Conservation (phyloP, 2,888 invertebrate genomes). For the Diarsia mendica region DNA sequence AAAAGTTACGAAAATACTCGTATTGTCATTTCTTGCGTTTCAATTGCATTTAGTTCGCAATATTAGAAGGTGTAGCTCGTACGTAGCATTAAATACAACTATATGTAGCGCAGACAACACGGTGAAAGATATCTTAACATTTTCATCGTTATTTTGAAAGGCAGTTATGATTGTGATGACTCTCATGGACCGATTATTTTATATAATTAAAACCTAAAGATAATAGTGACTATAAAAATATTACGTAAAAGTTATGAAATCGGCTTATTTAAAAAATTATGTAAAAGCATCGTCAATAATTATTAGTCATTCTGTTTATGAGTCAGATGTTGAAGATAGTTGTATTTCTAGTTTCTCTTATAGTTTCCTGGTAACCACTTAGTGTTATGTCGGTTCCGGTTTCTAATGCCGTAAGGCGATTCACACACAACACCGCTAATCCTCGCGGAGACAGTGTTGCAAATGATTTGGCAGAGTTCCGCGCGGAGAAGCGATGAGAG, state of each 20-base stretch:
- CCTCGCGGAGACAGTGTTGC: background rate
- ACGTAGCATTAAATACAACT: background rate
- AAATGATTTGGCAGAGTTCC: background rate
- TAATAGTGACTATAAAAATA: background rate
- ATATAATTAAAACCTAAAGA: background rate
- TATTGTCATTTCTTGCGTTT: background rate
- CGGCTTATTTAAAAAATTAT: background rate
- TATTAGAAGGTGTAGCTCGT: background rate
- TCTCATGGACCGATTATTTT: background rate
- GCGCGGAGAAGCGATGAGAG: background rate
- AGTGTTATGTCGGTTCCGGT: background rate
- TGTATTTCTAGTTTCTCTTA: conserved; percentile 19
- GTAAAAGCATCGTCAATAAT: background rate
- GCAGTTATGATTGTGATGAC: background rate
- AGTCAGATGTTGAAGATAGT: too few relatives aligned
- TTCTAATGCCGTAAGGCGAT: conserved; percentile 6
- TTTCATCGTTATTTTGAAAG: background rate
- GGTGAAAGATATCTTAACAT: background rate
- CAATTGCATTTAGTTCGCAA: background rate
- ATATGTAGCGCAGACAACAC: background rate
- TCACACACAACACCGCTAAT: background rate
- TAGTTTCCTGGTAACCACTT: background rate
- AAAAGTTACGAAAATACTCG: background rate
- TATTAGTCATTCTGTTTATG: background rate
- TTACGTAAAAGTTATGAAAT: background rate